Base-by-base conservation (phyloP, 1,140 invertebrate species). In the Pseudoatta argentina region DNA sequence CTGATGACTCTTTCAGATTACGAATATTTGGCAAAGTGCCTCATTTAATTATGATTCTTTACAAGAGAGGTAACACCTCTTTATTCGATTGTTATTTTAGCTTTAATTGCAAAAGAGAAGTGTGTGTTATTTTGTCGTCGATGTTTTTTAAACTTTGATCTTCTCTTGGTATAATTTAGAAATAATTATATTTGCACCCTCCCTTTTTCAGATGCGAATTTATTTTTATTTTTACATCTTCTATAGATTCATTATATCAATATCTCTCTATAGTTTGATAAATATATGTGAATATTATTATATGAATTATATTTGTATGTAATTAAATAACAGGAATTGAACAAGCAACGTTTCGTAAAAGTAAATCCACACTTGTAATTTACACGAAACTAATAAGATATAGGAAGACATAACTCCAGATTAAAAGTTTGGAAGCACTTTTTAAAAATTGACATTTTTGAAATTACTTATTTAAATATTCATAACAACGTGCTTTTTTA, bases 31-130 rank as follows among this genome's bases (percentile, higher is more conserved):
- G 34, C 53, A 16, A 57, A 16, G 6, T 48, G 34, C 53, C 6
- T 59, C 21, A 81, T 81, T 81, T 44, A 81, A 81, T 81, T 71
- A 71, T 55, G 63, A 24, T 14, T 6, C 3, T 14, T 71, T 16
- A 27, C 21, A 81, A 71, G 44, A 66, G 24, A 78, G 24, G 18
- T 16, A 48, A 77, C 51, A 3, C 18, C n/a, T 24, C 30, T 44
- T 39, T 8, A 79, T 39, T 16, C 48, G 44, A 24, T 2, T 6
- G 8, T 51, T 69, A 39, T 69, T 81, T 55, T 69, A 8, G n/a
- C 16, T 16, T 18, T 55, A 67, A 55, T 79, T 55, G 30, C 14
- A 39, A 78, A 57, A 69, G 39, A 2, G 30, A 24, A 57, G 0
- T 30, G n/a, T 39, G 34, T 57, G 51, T 57, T n/a, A 30, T 39